Percentiles rank a stretch among this genome's conserved stretches.
Conservation (phyloP, 2,113 vertebrate species). For the Hystrix brachyura region DNA sequence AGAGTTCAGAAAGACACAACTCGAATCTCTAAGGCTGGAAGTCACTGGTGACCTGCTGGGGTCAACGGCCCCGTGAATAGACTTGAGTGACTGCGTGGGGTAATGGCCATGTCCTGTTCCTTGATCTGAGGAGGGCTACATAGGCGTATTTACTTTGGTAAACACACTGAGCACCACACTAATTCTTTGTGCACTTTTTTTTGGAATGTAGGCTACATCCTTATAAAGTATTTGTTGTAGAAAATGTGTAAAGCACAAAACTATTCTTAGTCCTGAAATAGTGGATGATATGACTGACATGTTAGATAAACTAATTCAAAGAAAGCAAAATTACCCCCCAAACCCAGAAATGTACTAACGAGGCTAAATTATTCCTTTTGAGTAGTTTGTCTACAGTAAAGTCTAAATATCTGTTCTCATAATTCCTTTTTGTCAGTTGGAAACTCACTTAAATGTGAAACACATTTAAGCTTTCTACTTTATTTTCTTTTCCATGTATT, state of each 20-base stretch:
- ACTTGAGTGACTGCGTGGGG: neutral
- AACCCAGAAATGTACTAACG: neutral
- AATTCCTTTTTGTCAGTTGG: neutral
- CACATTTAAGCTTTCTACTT: neutral
- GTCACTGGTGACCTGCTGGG: neutral
- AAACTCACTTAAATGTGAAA: neutral
- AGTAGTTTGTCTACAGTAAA: neutral
- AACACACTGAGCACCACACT: neutral
- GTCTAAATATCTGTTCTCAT: neutral
- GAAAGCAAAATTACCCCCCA: neutral
- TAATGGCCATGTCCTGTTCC: neutral
- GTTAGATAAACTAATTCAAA: neutral
- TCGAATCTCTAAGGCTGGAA: neutral
- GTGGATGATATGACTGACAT: neutral
- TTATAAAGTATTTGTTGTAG: neutral
- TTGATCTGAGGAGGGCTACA: neutral
- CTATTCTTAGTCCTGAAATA: neutral
- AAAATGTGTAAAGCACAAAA: neutral
- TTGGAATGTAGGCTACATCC: neutral
- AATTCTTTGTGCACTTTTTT: neutral
- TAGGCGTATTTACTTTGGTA: neutral
- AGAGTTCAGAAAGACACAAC: neutral
- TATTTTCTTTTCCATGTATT: neutral
- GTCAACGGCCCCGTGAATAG: neutral
- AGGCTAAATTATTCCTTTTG: neutral